Percentiles rank a stretch among this genome's conserved stretches.
These are phyloP conservation scores for Oryzaephilus surinamensis DNA, from an alignment of 1,140 invertebrate genomes.

Conservation along the genomic window DNA sequence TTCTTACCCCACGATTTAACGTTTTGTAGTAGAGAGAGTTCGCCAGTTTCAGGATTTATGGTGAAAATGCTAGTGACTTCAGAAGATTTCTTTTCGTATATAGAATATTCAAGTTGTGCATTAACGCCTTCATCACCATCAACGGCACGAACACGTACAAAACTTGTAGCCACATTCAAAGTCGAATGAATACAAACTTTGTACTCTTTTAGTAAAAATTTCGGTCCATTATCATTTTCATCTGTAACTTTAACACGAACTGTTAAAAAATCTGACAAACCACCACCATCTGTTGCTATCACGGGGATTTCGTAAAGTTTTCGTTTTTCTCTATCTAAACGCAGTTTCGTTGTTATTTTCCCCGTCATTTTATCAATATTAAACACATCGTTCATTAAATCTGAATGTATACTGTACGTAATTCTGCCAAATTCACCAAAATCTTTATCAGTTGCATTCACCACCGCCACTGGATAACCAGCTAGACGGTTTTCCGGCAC, in stretches of 20 bases:
- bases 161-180: conserved; percentile 47
- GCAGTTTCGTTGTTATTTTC: conserved; percentile 62
- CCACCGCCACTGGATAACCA: conserved; percentile 60
- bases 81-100: conserved; percentile 50
- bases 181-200: conserved; percentile 60
- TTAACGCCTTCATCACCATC: conserved; percentile 54
- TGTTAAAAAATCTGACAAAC: conserved; percentile 64
- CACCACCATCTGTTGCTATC: conserved; percentile 78
- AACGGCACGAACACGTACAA: conserved; percentile 55
- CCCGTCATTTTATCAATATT: conserved; percentile 66
- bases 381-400: conserved; percentile 66
- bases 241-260: conserved; percentile 71
- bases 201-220: conserved; percentile 70
- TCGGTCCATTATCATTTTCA: conserved; percentile 79
- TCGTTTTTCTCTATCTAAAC: conserved; percentile 68
- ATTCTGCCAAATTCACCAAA: conserved; percentile 69
- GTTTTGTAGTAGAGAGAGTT: conserved; percentile 45
- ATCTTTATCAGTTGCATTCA: conserved; percentile 73
- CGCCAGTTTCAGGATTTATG: conserved; percentile 52
- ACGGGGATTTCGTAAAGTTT: conserved; percentile 69
- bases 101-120: conserved; percentile 52
- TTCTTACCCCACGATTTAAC: conserved; percentile 43
- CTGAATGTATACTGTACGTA: conserved; percentile 71
- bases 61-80: conserved; percentile 48
- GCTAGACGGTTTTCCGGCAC: conserved; percentile 71